Evolutionary conservation across 1,140 invertebrate species (phyloP).

Genomic region (Drosophila miranda): DNA sequence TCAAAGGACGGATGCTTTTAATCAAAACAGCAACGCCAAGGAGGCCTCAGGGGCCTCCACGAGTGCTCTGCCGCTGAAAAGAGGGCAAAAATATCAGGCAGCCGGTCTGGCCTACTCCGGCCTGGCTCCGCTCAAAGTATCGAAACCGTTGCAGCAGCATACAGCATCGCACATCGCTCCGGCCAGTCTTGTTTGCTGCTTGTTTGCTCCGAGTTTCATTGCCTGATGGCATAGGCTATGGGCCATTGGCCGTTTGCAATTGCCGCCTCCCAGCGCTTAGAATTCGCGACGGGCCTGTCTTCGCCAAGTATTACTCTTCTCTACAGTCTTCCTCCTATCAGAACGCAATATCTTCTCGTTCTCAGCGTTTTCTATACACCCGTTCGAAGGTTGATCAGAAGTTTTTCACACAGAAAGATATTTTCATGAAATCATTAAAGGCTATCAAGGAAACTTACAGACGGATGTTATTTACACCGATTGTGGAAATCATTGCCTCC

Average conservation of each 20-base stretch:
- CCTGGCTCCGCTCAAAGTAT: constrained; percentile 21
- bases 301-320: neutral
- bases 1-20: constrained; percentile 64
- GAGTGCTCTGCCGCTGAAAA: neutral
- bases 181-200: neutral
- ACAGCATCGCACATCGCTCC: neutral
- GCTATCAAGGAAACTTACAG: too few relatives aligned
- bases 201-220: constrained; percentile 14
- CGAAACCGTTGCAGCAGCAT: constrained; percentile 6
- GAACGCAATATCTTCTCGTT: too few relatives aligned
- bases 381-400: constrained; percentile 3
- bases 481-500: too few relatives aligned
- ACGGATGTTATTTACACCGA: too few relatives aligned
- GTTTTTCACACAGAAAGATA: too few relatives aligned
- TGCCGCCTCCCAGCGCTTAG: constrained; percentile 22
- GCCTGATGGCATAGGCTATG: constrained; percentile 49
- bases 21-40: constrained; percentile 60
- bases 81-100: constrained; percentile 20
- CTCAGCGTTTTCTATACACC: neutral
- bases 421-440: too few relatives aligned
- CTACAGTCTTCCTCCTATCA: too few relatives aligned
- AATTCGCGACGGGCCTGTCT: constrained; percentile 17
- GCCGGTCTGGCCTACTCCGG: constrained; percentile 1
- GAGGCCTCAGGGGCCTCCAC: neutral
- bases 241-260: constrained; percentile 19